These are phyloP conservation scores for Natrix natrix DNA, from an alignment of 2,797 vertebrate genomes.

Conservation along the genomic window DNA sequence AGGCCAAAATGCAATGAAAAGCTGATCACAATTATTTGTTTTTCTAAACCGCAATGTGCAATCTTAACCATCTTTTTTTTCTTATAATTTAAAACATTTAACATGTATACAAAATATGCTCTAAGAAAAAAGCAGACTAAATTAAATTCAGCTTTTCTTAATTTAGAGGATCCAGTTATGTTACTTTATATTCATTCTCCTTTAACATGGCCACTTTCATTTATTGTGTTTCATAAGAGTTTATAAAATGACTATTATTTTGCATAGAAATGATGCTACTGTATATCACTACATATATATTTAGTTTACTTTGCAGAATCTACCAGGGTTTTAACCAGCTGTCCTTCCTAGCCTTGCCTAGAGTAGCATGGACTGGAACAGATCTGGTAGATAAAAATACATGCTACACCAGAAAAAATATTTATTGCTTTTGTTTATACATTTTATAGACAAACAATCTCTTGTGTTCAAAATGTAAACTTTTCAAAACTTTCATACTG, in stretches of 20 bases:
- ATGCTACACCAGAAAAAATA: neutral
- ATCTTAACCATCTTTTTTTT: neutral
- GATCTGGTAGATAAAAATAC: neutral
- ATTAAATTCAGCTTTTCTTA: neutral
- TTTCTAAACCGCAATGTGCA: slow-evolving; percentile 19
- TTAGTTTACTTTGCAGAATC: neutral
- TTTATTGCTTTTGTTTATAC: neutral
- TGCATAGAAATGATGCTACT: neutral
- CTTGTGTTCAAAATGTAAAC: neutral
- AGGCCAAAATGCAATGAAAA: slow-evolving; percentile 20
- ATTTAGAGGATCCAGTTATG: neutral
- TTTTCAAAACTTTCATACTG: neutral
- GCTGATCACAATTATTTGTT: slow-evolving; percentile 16
- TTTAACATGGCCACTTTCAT: neutral
- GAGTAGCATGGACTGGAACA: neutral
- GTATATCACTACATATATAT: neutral
- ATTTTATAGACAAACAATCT: neutral
- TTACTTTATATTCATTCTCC: neutral
- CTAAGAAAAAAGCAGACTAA: neutral
- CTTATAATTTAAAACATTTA: neutral
- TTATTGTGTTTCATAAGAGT: neutral
- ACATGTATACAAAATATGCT: neutral
- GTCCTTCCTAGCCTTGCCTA: neutral
- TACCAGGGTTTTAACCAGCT: neutral
- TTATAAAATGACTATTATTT: neutral